Evolutionary conservation across 37 sponge, comb jelly and placozoan genomes (phyloP), one percentile per base, ranked within the genome.

Genomic region (Ephydatia muelleri): DNA sequence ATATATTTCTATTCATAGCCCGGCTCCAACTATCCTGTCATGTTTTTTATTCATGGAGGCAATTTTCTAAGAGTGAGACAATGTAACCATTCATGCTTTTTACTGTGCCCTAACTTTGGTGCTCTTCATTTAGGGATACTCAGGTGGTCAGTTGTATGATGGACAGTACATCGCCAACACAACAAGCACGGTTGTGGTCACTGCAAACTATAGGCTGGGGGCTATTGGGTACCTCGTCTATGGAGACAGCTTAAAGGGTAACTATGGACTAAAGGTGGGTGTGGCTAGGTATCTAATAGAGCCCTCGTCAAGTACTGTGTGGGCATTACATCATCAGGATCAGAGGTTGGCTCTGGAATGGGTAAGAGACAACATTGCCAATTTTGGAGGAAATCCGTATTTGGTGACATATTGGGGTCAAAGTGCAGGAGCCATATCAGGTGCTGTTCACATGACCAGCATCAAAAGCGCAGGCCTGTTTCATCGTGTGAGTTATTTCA

Each of bases 391-490:
- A 25, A 66, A 96, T 82, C 93, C 91, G 0, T 25, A 36, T 37
- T 40, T 80, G 22, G 92, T 96, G 28, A 96, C 93, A 26, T 23
- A 93, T 19, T 88, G 89, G 82, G 96, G 96, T 67, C 93, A 96
- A 80, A 96, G 96, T 91, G 93, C 96, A 68, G 96, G 96, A 2
- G 96, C 89, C 32, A 78, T 88, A 4, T 88, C 93, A 30, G 85
- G 78, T 12, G 88, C 85, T 21, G 71, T 89, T 36, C 92, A 91
- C 83, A 88, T 96, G 85, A 72, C 80, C 4, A 87, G 83, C 34
- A 82, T 83, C 12, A 77, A 68, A 28, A 90, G 90, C 72, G 85
- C 82, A 33, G 96, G 96, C 3, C 86, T 95, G 40, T 95, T 95
- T 69, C 87, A 90, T 69, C 84, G 80, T 78, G 95, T 92, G 26